Conservation (phyloP, 2,888 invertebrate species). For the Schizotus pectinicornis region DNA sequence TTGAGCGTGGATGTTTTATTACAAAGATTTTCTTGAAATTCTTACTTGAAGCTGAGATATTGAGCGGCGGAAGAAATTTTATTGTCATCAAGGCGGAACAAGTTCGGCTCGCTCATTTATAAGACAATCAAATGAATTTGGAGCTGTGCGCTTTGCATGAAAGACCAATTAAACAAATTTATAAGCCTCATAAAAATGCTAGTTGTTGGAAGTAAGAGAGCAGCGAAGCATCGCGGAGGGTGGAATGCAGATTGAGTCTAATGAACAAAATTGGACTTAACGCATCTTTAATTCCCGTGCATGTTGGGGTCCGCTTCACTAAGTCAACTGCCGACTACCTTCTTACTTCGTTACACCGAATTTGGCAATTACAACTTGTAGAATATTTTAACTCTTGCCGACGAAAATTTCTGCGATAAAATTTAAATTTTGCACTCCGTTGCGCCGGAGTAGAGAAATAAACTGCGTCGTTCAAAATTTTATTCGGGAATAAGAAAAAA, state of each 20-base stretch:
- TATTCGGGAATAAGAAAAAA: too few species aligned
- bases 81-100: conserved; percentile 31
- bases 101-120: conserved; percentile 34
- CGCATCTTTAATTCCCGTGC: conserved; percentile 56
- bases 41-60: too few species aligned
- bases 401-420: neutral
- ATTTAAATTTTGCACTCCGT: conserved; percentile 2
- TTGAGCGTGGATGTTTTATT: too few species aligned
- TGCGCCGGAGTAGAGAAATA: neutral
- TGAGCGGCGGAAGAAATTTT: conserved; percentile 27
- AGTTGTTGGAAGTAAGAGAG: conserved; percentile 46
- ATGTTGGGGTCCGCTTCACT: conserved; percentile 31
- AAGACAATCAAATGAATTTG: conserved; percentile 40
- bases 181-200: conserved; percentile 57
- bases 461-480: too few species aligned
- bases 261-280: conserved; percentile 58
- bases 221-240: conserved; percentile 34
- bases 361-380: conserved; percentile 45
- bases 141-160: conserved; percentile 49
- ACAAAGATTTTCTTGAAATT: too few species aligned
- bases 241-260: conserved; percentile 56
- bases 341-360: conserved; percentile 43
- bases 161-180: conserved; percentile 59
- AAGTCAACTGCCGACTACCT: conserved; percentile 33
- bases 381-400: conserved; percentile 37